Base-by-base conservation (phyloP, 2,113 vertebrate species). In the Camelus dromedarius region DNA sequence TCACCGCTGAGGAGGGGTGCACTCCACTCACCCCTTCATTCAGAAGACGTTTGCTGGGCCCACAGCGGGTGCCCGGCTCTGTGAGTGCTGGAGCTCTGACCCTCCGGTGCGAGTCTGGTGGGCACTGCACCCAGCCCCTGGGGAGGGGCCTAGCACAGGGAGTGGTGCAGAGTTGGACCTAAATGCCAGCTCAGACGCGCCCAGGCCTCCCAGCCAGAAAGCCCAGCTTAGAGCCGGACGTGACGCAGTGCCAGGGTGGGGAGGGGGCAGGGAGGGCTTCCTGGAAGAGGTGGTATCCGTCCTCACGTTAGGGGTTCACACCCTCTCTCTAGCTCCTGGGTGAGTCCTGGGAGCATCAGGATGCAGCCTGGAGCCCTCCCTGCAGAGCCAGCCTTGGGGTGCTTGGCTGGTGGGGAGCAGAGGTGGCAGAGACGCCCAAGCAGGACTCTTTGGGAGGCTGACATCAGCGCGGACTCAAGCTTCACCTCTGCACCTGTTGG, bases 371-470 rank as follows among this genome's bases (percentile, higher is more conserved):
- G 35, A 76, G 50, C 72, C 79, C 42, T 56, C n/a, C 16, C 24
- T 30, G 7, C 8, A 3, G 89, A 72, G 83, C 52, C 38, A 38
- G 54, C 42, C n/a, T 2, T 3, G 93, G 81, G 67, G 73, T 77
- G 42, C 50, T 56, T 26, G 46, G 14, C 79, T 46, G 35, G 38
- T 19, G 26, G 5, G 77, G 52, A 28, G 26, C 22, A 35, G 83
- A 60, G 46, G 83, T 5, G 1, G 66, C 73, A 91, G 60, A 0
- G 14, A 70, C 7, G 1, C 32, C 24, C 0, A 14, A 66, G 89
- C 85, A 52, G 76, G 76, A 79, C 50, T 0, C 72, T 95, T 58
- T 10, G 56, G 92, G 97, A 89, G 69, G 76, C 56, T 96, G 95
- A 93, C 85, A 50, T 96, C 93, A 97, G 76, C 0, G 0, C 5